Evolutionary conservation across 2,797 vertebrate species (phyloP).

Genomic region (Sebastiscus albofasciatus): DNA sequence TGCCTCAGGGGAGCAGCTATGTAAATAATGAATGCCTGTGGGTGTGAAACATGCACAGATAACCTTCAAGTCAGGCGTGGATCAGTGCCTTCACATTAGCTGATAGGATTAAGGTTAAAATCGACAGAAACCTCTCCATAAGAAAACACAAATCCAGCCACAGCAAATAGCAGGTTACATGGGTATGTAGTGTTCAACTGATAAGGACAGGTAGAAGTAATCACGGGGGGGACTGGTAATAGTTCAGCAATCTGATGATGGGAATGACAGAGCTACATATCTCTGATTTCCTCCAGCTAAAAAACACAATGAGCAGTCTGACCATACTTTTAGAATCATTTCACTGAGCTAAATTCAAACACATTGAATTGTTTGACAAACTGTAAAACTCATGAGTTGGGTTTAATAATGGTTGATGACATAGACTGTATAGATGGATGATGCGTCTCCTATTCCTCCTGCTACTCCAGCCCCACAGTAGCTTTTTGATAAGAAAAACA

Average conservation of each 20-base stretch:
- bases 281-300: constrained; percentile 35
- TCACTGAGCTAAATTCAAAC: constrained; percentile 20
- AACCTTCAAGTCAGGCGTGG: constrained; percentile 85
- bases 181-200: constrained; percentile 64
- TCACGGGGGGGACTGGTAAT: constrained; percentile 62
- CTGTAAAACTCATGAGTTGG: constrained; percentile 17
- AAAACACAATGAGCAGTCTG: constrained; percentile 32
- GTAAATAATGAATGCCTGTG: constrained; percentile 85
- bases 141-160: constrained; percentile 75
- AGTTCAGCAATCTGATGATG: constrained; percentile 66
- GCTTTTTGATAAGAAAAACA: no score
- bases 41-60: constrained; percentile 84
- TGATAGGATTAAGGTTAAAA: constrained; percentile 86
- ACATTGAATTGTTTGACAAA: constrained; percentile 24
- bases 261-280: constrained; percentile 51
- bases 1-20: constrained; percentile 78
- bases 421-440: no score
- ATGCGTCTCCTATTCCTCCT: no score
- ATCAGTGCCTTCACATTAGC: constrained; percentile 84
- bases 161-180: constrained; percentile 67
- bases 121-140: constrained; percentile 82
- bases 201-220: constrained; percentile 74
- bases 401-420: not conserved
- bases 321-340: constrained; percentile 17
- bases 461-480: no score